Evolutionary conservation across 2,888 invertebrate species (phyloP), one percentile per base, ranked within the genome.

Genomic region (Mylabris sibirica): DNA sequence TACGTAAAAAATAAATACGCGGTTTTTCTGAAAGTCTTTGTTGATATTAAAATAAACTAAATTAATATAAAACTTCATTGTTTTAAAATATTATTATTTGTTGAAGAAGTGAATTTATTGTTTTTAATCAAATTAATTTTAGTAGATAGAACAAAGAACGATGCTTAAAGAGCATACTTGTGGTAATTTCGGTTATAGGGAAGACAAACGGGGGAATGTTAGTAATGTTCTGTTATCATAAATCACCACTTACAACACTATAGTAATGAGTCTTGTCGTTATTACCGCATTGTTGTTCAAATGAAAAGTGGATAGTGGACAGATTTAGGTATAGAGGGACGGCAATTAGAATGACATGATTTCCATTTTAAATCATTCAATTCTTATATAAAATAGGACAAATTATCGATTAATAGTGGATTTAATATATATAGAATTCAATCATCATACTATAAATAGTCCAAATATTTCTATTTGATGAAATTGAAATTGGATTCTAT

Each of bases 1-100:
- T 64, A 67, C 63, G 41, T 68, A 17, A 59, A 68, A 74, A 75
- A 75, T 72, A 75, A 74, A 75, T 64, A 67, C 69, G 60, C 62
- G 64, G 72, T 74, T 70, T 74, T 74, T n/a, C n/a, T n/a, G n/a
- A n/a, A n/a, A n/a, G n/a, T n/a, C n/a, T n/a, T 76, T 73, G 12
- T 71, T 34, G 57, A 67, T 59, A 9, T 49, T 9, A 68, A 70
- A 70, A 64, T 63, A 20, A 11, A 65, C 62, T 14, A 53, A 62
- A 66, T 67, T 65, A 70, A 67, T 65, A 70, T 64, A 67, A 63
- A 64, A 67, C 62, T 67, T 64, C 60, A 61, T 61, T 62, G 63
- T 62, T 62, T 60, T 59, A 49, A 67, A 67, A 67, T 70, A 70
- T 70, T 70, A 67, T 70, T 67, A 67, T 67, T 11, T 49, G 11